Conservation (phyloP, 2,888 invertebrate genomes). For the Microplitis deprimator region DNA sequence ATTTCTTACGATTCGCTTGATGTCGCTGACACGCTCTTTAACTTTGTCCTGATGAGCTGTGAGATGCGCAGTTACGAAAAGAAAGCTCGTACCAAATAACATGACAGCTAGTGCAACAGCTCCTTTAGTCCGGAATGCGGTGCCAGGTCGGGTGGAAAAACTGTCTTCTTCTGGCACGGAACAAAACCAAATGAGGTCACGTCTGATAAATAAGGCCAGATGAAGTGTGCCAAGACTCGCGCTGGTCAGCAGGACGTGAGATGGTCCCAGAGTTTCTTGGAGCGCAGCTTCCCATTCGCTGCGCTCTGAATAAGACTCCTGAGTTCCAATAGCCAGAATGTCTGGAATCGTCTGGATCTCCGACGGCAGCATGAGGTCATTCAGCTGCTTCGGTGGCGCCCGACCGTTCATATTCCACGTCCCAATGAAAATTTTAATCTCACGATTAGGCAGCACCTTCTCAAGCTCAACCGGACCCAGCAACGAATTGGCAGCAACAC, state of each 20-base stretch:
- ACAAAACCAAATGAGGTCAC: constrained; percentile 97
- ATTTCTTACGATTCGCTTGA: constrained; percentile 85
- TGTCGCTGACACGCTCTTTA: constrained; percentile 88
- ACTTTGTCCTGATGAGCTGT: constrained; percentile 93
- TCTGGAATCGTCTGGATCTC: constrained; percentile 90
- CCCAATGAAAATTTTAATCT: constrained; percentile 90
- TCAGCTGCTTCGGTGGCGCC: constrained; percentile 84
- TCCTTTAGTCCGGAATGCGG: constrained; percentile 94
- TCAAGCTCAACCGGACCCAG: constrained; percentile 89
- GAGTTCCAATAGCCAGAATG: constrained; percentile 92
- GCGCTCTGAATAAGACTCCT: constrained; percentile 91
- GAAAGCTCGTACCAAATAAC: constrained; percentile 94
- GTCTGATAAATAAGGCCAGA: constrained; percentile 87
- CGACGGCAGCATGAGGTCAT: constrained; percentile 91
- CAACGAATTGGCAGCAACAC: constrained; percentile 85
- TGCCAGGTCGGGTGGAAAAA: constrained; percentile 90
- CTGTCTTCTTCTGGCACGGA: constrained; percentile 92
- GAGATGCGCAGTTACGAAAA: constrained; percentile 96
- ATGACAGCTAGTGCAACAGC: constrained; percentile 94
- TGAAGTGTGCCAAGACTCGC: constrained; percentile 82
- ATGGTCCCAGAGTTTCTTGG: constrained; percentile 94
- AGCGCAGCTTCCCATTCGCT: constrained; percentile 91
- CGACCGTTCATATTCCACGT: constrained; percentile 99
- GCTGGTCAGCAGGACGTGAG: constrained; percentile 84
- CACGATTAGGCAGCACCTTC: constrained; percentile 87